These are phyloP conservation scores for Gadus chalcogrammus DNA, from an alignment of 2,113 vertebrate genomes.

Conservation along the genomic window DNA sequence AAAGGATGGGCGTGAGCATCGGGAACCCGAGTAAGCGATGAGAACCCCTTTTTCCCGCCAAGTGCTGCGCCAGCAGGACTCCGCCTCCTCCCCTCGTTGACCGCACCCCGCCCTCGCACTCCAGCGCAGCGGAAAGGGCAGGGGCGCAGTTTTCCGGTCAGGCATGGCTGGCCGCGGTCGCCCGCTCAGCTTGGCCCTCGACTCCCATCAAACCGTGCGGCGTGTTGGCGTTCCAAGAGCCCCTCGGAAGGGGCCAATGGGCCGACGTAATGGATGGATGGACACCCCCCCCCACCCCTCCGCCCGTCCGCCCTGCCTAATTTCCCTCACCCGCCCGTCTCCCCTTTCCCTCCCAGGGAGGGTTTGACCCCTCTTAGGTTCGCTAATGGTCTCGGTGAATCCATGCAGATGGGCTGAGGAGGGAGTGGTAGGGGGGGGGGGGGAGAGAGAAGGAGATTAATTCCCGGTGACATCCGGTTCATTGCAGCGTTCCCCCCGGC, in stretches of 20 bases:
- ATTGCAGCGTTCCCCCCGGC: slow-evolving; percentile 54
- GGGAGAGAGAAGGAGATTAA: slow-evolving; percentile 59
- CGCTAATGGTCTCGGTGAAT: slow-evolving; percentile 59
- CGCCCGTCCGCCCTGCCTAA: slow-evolving; percentile 25
- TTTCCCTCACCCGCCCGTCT: slow-evolving; percentile 25
- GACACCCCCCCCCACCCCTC: slow-evolving; percentile 3
- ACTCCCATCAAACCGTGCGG: slow-evolving; percentile 49
- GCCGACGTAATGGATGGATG: slow-evolving; percentile 53
- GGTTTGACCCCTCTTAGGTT: slow-evolving; percentile 68
- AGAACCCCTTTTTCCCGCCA: slow-evolving; percentile 24
- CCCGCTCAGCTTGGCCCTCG: slow-evolving; percentile 47
- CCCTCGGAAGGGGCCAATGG: slow-evolving; percentile 42
- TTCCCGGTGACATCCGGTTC: slow-evolving; percentile 64
- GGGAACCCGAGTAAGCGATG: neutral
- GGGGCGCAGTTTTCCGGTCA: slow-evolving; percentile 36
- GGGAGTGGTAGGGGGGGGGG: too few relatives aligned
- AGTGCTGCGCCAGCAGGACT: slow-evolving; percentile 65
- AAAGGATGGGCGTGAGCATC: neutral
- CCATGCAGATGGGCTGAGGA: slow-evolving; percentile 34
- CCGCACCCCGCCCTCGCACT: slow-evolving; percentile 16
- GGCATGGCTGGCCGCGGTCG: slow-evolving; percentile 31
- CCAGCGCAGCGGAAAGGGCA: slow-evolving; percentile 34
- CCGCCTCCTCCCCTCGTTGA: neutral
- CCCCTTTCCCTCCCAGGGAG: slow-evolving; percentile 30
- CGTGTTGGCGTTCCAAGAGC: slow-evolving; percentile 31